phyloP scores from a whole-genome alignment of 2,797 vertebrate genomes.

The Macropus fuliginosus region DNA sequence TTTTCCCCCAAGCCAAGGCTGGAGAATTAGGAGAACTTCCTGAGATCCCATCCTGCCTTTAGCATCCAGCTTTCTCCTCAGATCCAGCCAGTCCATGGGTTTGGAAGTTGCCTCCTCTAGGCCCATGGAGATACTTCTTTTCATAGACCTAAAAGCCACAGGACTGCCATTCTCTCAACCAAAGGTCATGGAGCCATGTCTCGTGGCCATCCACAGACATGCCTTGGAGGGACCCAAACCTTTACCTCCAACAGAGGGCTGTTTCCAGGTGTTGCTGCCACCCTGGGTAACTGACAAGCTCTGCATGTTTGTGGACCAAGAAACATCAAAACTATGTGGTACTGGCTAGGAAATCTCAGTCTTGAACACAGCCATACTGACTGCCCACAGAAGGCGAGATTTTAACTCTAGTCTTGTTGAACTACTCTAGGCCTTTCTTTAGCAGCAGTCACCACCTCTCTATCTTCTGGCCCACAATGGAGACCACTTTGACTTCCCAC shows the following conservation, averaged over 20 bases:
- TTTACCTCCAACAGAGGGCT: conserved; percentile 13
- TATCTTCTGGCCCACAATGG: conserved; percentile 74
- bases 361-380: conserved; percentile 68
- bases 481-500: conserved; percentile 67
- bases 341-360: conserved; percentile 59
- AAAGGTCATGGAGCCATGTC: conserved; percentile 75
- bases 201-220: conserved; percentile 70
- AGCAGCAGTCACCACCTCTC: conserved; percentile 73
- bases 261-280: neutral
- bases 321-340: too few relatives aligned
- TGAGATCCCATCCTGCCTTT: too few relatives aligned
- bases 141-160: conserved; percentile 75
- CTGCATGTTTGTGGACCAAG: conserved; percentile 62
- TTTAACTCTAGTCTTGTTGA: conserved; percentile 50
- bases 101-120: conserved; percentile 16
- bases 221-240: conserved; percentile 63
- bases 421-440: conserved; percentile 72
- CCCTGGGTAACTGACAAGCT: conserved; percentile 73
- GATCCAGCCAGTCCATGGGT: conserved; percentile 61
- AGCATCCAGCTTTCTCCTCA: too few relatives aligned
- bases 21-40: too few relatives aligned
- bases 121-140: conserved; percentile 76
- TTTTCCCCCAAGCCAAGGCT: too few relatives aligned
- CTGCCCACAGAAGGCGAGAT: conserved; percentile 35
- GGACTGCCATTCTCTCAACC: conserved; percentile 73